A percentile compares a stretch with the other conserved stretches of the same genome.
These are phyloP conservation scores for Fringilla coelebs DNA, from an alignment of 2,797 vertebrate species.

Conservation along the genomic window DNA sequence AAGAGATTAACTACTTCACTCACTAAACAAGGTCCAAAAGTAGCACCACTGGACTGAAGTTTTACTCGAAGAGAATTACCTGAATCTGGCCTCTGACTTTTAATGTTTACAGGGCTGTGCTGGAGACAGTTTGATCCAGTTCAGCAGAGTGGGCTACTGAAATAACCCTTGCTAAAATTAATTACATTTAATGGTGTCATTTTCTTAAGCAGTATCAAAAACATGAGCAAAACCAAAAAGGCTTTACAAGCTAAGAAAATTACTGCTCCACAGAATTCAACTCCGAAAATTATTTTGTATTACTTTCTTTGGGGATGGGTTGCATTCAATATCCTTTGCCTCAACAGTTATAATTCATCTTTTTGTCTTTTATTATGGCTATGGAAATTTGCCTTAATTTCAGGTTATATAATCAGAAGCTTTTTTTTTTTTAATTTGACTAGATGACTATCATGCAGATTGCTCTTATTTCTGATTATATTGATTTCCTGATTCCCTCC, in stretches of 20 bases:
- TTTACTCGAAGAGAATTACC: not conserved
- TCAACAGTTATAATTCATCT: not conserved
- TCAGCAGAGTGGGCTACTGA: not conserved
- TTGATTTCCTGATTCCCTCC: not conserved
- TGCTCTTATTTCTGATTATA: not conserved
- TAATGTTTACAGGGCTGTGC: fast-evolving
- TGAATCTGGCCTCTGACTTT: not conserved
- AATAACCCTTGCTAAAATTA: not conserved
- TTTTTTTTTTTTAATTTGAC: not conserved
- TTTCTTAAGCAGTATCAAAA: not conserved
- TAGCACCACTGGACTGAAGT: not conserved
- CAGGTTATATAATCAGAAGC: not conserved
- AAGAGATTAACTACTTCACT: not conserved
- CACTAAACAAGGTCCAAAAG: not conserved
- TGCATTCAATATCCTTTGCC: not conserved
- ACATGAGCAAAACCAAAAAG: not conserved
- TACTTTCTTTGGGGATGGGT: not conserved
- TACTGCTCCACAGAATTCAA: not conserved
- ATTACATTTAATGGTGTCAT: not conserved
- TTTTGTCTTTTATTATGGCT: not conserved
- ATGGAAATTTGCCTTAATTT: not conserved
- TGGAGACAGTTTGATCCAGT: not conserved
- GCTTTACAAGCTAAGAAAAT: not conserved
- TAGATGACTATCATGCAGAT: not conserved
- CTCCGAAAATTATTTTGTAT: not conserved